Conservation (phyloP, 1,140 invertebrate species). For the Drosophila nasuta region DNA sequence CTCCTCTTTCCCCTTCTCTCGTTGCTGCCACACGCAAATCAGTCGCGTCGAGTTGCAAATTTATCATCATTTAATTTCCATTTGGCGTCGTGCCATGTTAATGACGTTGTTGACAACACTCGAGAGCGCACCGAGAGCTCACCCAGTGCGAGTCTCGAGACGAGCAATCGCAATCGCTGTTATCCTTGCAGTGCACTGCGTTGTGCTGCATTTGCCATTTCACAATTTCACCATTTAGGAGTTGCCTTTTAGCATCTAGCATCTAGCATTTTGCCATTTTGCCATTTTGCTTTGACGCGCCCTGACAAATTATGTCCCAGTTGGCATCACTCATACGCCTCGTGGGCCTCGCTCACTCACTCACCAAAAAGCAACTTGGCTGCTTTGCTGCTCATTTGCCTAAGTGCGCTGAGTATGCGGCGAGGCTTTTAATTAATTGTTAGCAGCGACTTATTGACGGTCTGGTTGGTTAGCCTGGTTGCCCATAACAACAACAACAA, state of each 20-base stretch:
- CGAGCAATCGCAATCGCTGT: constrained; percentile 48
- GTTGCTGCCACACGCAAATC: constrained; percentile 51
- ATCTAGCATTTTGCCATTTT: constrained; percentile 22
- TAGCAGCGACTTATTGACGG: constrained; percentile 81
- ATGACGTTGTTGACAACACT: constrained; percentile 81
- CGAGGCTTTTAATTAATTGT: constrained; percentile 81
- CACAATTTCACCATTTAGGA: constrained; percentile 25
- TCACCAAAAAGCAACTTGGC: constrained; percentile 8
- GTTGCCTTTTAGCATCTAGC: constrained; percentile 34
- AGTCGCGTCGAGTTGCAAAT: constrained; percentile 77
- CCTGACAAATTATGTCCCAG: constrained; percentile 79
- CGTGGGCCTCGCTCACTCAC: constrained; percentile 50
- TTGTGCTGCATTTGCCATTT: constrained; percentile 29
- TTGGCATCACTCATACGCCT: constrained; percentile 76
- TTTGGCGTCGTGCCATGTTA: constrained; percentile 81
- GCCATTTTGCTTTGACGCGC: constrained; percentile 70
- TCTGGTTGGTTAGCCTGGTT: constrained; percentile 75
- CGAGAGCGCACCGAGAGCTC: constrained; percentile 13
- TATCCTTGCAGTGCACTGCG: constrained; percentile 52
- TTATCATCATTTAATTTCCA: constrained; percentile 84
- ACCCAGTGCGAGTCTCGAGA: constrained; percentile 47
- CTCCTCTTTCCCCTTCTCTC: constrained; percentile 30
- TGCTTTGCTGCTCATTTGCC: constrained; percentile 75
- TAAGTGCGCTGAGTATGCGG: constrained; percentile 72
- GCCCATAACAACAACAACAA: constrained; percentile 54